phyloP scores from a whole-genome alignment of 2,888 invertebrate genomes.

The Petrolisthes manimaculis region DNA sequence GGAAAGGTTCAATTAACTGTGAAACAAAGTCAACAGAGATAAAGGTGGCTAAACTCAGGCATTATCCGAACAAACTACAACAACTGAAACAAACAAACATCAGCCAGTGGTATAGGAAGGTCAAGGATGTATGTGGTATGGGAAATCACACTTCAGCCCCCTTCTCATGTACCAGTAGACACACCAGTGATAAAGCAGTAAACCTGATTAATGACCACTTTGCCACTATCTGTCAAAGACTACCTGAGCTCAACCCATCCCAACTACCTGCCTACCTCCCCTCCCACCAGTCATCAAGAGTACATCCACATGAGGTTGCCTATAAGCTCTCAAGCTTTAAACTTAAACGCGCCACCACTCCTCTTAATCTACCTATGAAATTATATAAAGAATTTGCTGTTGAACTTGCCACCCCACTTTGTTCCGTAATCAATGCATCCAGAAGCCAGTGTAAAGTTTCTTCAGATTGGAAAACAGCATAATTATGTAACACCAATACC shows the following conservation, averaged over 20 bases:
- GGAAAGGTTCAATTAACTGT: neutral
- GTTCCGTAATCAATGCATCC: neutral
- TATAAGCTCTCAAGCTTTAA: neutral
- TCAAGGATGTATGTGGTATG: neutral
- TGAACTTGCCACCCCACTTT: conserved; percentile 9
- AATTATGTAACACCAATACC: conserved; percentile 15
- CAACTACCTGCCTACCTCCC: conserved; percentile 16
- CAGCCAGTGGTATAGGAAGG: conserved; percentile 17
- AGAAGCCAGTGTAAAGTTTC: neutral
- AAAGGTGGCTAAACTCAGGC: neutral
- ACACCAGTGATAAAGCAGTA: neutral
- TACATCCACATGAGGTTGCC: neutral
- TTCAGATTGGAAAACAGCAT: neutral
- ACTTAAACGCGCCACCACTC: neutral
- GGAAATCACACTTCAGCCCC: neutral
- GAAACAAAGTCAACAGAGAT: conserved; percentile 7
- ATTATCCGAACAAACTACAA: neutral
- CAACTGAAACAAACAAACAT: conserved; percentile 12
- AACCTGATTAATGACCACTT: conserved; percentile 6
- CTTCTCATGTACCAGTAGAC: neutral
- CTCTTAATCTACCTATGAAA: neutral
- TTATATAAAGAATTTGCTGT: neutral
- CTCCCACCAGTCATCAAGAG: neutral
- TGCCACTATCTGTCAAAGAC: conserved; percentile 1
- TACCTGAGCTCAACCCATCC: neutral